phyloP scores from a whole-genome alignment of 37 sponge, comb jelly and placozoan species.

The Tethya wilhelma region DNA sequence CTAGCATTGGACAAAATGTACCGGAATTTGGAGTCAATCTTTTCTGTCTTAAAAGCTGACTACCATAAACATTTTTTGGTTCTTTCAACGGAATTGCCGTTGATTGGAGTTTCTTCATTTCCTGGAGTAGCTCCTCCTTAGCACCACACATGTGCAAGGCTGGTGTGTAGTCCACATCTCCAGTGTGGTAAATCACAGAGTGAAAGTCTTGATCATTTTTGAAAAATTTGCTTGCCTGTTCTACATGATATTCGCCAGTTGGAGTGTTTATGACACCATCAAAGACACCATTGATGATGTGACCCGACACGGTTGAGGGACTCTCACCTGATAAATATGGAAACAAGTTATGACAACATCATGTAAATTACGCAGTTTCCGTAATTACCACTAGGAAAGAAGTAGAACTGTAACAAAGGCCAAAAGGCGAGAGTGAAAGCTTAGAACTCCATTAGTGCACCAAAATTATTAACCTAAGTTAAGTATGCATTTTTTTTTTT shows the following conservation, averaged over 20 bases:
- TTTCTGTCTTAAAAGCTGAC: neutral
- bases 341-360: neutral
- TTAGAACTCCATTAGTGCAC: neutral
- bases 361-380: neutral
- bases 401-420: no score
- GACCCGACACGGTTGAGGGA: slow-evolving; percentile 38
- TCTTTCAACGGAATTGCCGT: slow-evolving; percentile 32
- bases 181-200: slow-evolving; percentile 50
- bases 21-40: neutral
- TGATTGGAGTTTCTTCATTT: slow-evolving; percentile 21
- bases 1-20: slow-evolving; percentile 58
- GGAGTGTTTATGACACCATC: slow-evolving; percentile 47
- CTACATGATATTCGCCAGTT: slow-evolving; percentile 62
- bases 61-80: neutral
- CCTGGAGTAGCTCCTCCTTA: slow-evolving; percentile 11
- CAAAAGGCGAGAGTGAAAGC: neutral
- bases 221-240: slow-evolving; percentile 53
- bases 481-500: no score
- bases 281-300: slow-evolving; percentile 67
- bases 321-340: slow-evolving; percentile 54
- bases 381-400: no score
- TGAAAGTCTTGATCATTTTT: slow-evolving; percentile 15
- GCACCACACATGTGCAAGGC: slow-evolving; percentile 9
- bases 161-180: no score
- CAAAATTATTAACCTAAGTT: no score